Base-by-base conservation (phyloP, 2,113 vertebrate genomes). In the Paraplagusia blochii region DNA sequence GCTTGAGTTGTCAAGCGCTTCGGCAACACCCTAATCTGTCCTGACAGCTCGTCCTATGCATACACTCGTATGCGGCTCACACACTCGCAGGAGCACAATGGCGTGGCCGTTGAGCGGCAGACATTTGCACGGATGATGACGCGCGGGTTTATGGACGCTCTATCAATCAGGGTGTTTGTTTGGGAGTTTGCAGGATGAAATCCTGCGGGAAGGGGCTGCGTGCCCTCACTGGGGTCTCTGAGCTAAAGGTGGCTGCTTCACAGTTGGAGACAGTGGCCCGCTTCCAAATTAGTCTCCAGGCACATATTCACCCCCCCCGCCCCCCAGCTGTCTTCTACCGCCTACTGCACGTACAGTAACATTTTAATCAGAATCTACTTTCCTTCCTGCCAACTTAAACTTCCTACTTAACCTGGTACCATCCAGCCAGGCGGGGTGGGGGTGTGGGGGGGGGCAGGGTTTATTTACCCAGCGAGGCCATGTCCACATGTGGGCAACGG, bases 21-120 rank as follows among this genome's bases (percentile, higher is more conserved):
- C 62, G 46, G 81, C 82, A 81, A 88, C 84, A 81, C 78, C 74
- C 84, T 91, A 89, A 90, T 92, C 87, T 90, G 89, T 91, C 88
- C 81, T 82, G 85, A 85, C 89, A 78, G 83, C 71, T 62, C 45
- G 69, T 70, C 55, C 79, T 71, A 54, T 62, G 44, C 62, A 18
- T 57, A 53, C 46, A 36, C 76, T 53, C 58, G 33, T 39, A 66
- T 53, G 53, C 52, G 47, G 47, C 55, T n/a, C 60, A 55, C 54
- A 39, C 58, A 53, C 22, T 29, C 6, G 6, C 45, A 11, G 11
- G 45, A 1, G 47, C 67, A 72, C 11, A 53, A 58, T 15, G 47
- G 36, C 57, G 7, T 62, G 60, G 70, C 52, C 59, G 15, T 61
- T 60, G 33, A 47, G 53, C 66, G 43, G 55, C 45, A 65, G 61